A percentile compares a stretch with the other conserved stretches of the same genome.
phyloP scores from a whole-genome alignment of 2,888 invertebrate genomes.

The Escarpia spicata region DNA sequence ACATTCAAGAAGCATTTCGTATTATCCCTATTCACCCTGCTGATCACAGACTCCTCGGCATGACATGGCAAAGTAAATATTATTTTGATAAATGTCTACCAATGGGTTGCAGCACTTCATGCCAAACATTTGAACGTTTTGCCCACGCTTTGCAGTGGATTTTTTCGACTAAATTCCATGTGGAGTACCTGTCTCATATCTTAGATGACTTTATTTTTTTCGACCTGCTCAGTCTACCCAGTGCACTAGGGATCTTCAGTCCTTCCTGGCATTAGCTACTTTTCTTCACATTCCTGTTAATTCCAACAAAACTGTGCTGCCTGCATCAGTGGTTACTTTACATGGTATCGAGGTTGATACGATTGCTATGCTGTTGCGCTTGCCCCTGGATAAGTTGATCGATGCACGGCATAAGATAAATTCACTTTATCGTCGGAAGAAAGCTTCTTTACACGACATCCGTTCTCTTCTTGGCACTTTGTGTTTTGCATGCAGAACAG shows the following conservation, averaged over 20 bases:
- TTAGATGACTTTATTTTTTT: neutral
- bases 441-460: too few species aligned
- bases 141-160: neutral
- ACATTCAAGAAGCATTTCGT: neutral
- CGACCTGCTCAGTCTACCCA: neutral
- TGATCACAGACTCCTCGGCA: neutral
- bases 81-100: neutral
- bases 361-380: too few species aligned
- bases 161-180: neutral
- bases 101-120: neutral
- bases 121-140: neutral
- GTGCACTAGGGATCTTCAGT: neutral
- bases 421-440: too few species aligned
- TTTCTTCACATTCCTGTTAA: neutral
- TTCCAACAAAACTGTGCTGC: neutral
- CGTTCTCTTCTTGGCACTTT: too few species aligned
- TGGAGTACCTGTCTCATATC: neutral
- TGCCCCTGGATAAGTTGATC: too few species aligned
- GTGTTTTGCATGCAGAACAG: too few species aligned
- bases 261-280: neutral
- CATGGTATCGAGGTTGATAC: too few species aligned
- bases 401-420: too few species aligned
- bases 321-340: neutral
- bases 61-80: neutral
- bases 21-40: neutral